Conservation (phyloP, 1,140 invertebrate genomes). For the Hylyphantes graminicola region DNA sequence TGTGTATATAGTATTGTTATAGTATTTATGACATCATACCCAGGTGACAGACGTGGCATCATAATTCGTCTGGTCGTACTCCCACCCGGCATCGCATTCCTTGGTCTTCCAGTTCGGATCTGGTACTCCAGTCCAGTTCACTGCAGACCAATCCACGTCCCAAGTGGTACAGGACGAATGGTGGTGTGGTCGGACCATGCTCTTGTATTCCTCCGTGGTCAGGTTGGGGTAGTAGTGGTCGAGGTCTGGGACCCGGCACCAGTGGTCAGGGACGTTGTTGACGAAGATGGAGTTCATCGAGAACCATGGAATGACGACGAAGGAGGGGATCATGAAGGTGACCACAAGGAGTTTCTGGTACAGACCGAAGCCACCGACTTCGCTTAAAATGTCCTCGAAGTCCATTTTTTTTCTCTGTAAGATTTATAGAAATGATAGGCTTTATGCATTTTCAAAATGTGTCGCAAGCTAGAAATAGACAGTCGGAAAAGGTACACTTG, state of each 20-base stretch:
- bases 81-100: slow-evolving; percentile 18
- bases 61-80: slow-evolving; percentile 28
- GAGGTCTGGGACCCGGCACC: slow-evolving; percentile 71
- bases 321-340: slow-evolving; percentile 52
- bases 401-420: slow-evolving; percentile 67
- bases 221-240: slow-evolving; percentile 68
- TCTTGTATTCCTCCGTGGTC: slow-evolving; percentile 65
- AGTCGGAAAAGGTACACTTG: no score
- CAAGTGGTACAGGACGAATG: slow-evolving; percentile 16
- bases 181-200: slow-evolving; percentile 31
- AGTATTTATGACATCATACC: slow-evolving; percentile 6
- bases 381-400: slow-evolving; percentile 72
- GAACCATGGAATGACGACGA: slow-evolving; percentile 49
- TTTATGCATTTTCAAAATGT: no score
- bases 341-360: slow-evolving; percentile 70
- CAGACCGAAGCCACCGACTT: slow-evolving; percentile 73
- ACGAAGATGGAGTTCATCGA: slow-evolving; percentile 70
- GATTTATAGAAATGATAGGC: no score
- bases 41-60: slow-evolving; percentile 23
- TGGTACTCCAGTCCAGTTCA: slow-evolving; percentile 7
- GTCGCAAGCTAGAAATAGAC: no score
- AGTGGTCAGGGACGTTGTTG: slow-evolving; percentile 71
- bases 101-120: slow-evolving; percentile 17
- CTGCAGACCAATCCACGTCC: slow-evolving; percentile 5
- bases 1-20: neutral